Base-by-base conservation (phyloP, 2,113 vertebrate species). In the Euleptes europaea region DNA sequence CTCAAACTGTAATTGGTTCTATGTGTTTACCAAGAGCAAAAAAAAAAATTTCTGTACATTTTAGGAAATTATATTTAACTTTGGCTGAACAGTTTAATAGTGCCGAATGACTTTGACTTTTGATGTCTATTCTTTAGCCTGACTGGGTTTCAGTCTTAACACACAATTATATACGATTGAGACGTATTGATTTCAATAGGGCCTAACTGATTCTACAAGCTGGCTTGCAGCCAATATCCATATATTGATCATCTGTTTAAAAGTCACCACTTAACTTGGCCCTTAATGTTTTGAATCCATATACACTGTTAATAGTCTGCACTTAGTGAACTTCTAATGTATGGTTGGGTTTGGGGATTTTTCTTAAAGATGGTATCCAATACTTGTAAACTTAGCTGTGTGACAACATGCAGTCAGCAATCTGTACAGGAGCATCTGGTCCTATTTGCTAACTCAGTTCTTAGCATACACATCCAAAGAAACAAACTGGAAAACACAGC, bases 271-370 rank as follows among this genome's bases (percentile, higher is more conserved):
- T 14, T 85, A 88, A 75, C 1, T 0, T 89, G 78, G 80, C 74
- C 83, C 86, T 76, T 54, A 85, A 63, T 88, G 23, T 78, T 88
- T 88, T 6, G 80, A 89, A 78, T 91, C 81, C 69, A 84, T 72
- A 54, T 82, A 67, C n/a, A 63, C 83, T 85, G 78, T 66, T 90
- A 82, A 88, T 31, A 10, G 31, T 26, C 33, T 88, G 44, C 88
- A 79, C 90, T 94, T 90, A n/a, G 71, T 54, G 63, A 40, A 69
- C 47, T 69, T 44, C 26, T 12, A 23, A n/a, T 33, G 9, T 33
- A 5, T 63, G 60, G 60, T 63, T 63, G 60, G 60, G 26, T 63
- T 63, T 63, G 28, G 23, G 60, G 26, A 1, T 23, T n/a, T 44
- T 44, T 44, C 66, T 80, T 10, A 65, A 49, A 40, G 44, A 40